These are phyloP conservation scores for Sebastes aleutianus DNA, from an alignment of 2,797 vertebrate genomes.

Conservation along the genomic window DNA sequence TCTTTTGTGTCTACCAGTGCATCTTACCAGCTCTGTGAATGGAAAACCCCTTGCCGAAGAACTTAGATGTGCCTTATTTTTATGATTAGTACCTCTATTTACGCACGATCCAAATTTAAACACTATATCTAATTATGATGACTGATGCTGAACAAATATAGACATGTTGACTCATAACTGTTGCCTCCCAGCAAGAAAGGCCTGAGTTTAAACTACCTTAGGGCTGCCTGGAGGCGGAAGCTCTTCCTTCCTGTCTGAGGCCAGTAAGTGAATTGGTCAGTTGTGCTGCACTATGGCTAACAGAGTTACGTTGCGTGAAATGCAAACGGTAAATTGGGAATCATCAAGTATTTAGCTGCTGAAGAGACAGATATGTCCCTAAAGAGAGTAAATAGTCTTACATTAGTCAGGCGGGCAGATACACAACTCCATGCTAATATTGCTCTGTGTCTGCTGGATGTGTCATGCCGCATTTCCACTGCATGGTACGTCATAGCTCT, in stretches of 20 bases:
- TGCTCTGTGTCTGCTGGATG: no score
- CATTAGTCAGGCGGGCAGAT: background rate
- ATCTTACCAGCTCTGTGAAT: constrained; percentile 27
- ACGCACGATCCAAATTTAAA: constrained; percentile 29
- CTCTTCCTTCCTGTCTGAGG: background rate
- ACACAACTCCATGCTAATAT: no score
- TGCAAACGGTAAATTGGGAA: background rate
- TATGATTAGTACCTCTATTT: constrained; percentile 12
- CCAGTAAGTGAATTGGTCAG: background rate
- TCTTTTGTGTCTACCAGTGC: constrained; percentile 39
- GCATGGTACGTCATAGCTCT: no score
- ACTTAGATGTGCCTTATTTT: constrained; percentile 2
- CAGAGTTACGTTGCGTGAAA: background rate
- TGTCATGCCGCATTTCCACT: no score
- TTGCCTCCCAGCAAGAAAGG: background rate
- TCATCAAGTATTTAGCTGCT: background rate
- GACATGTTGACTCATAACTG: background rate
- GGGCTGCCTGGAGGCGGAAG: background rate
- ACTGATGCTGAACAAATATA: background rate
- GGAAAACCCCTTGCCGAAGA: background rate
- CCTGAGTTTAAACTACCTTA: background rate
- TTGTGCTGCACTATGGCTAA: background rate
- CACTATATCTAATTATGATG: background rate
- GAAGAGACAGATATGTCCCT: background rate
- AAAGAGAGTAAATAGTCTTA: background rate